Conservation (phyloP, 2,888 invertebrate species). For the Agrotis segetum region DNA sequence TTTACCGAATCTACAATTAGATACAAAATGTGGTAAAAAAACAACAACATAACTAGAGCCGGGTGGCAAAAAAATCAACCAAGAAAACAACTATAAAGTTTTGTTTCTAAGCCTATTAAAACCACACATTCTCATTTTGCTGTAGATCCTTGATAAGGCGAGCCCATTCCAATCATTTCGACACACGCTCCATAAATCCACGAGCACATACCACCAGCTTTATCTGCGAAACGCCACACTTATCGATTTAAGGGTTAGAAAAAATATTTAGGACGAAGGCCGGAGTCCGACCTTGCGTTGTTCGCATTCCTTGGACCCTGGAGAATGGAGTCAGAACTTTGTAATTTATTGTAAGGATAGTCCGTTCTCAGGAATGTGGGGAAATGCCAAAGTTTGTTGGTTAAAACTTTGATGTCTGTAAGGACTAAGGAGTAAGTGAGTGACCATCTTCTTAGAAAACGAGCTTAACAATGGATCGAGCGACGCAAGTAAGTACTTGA, state of each 20-base stretch:
- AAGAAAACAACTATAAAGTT: neutral
- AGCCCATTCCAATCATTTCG: conserved; percentile 19
- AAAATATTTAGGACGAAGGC: conserved; percentile 43
- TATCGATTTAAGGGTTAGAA: conserved; percentile 44
- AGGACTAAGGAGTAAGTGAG: conserved; percentile 1
- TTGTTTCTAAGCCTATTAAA: conserved; percentile 25
- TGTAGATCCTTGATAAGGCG: conserved; percentile 26
- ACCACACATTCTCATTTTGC: conserved; percentile 18
- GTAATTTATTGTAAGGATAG: conserved; percentile 40
- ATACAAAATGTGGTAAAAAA: neutral
- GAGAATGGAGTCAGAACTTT: conserved; percentile 30
- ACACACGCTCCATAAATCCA: conserved; percentile 38
- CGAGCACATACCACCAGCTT: conserved; percentile 32
- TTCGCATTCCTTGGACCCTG: conserved; percentile 44
- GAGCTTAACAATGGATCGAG: neutral
- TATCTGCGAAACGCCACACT: conserved; percentile 50
- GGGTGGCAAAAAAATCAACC: neutral
- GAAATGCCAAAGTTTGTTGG: conserved; percentile 14
- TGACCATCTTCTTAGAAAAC: conserved; percentile 1
- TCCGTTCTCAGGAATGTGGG: conserved; percentile 20
- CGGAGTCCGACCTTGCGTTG: conserved; percentile 24
- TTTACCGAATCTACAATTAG: no score
- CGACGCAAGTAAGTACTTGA: no score
- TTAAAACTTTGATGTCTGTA: neutral
- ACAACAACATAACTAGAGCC: neutral